Evolutionary conservation across 2,888 invertebrate genomes (phyloP).

Genomic region (Tachina fera): DNA sequence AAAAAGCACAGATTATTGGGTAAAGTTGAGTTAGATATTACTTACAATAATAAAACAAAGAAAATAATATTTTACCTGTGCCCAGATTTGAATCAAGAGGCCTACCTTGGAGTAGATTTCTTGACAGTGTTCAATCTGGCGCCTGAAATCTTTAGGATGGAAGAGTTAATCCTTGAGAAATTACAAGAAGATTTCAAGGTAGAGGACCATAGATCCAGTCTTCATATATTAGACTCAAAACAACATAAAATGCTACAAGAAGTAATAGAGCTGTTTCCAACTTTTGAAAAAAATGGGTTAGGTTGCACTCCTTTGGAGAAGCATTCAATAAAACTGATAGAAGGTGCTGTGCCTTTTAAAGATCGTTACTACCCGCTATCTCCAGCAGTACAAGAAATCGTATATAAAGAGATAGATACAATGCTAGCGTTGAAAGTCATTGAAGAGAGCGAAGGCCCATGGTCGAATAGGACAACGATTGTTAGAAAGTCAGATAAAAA

Average conservation of each 20-base stretch:
- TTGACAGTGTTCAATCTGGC: conserved; percentile 1
- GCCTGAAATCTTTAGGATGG: conserved; percentile 1
- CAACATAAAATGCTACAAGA: conserved; percentile 1
- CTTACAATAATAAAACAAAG: background rate
- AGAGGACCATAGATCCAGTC: background rate
- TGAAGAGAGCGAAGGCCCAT: background rate
- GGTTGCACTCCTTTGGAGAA: background rate
- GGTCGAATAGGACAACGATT: conserved; percentile 20
- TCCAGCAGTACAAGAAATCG: conserved; percentile 56
- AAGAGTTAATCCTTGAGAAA: conserved; percentile 10
- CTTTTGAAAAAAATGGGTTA: background rate
- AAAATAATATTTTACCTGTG: conserved; percentile 20
- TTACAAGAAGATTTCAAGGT: background rate
- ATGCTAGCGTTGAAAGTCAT: conserved; percentile 72
- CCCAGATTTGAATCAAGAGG: conserved; percentile 14
- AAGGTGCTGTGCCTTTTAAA: background rate
- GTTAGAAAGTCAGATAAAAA: background rate
- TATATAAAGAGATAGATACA: conserved; percentile 74
- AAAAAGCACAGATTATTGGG: conserved; percentile 10
- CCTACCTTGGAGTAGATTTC: conserved; percentile 37
- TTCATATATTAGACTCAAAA: conserved; percentile 3
- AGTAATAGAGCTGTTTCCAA: background rate
- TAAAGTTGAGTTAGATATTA: background rate
- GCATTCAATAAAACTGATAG: background rate
- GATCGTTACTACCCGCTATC: conserved; percentile 61